phyloP scores from a whole-genome alignment of 1,140 invertebrate genomes.

The Brachionus asplanchnoidis region DNA sequence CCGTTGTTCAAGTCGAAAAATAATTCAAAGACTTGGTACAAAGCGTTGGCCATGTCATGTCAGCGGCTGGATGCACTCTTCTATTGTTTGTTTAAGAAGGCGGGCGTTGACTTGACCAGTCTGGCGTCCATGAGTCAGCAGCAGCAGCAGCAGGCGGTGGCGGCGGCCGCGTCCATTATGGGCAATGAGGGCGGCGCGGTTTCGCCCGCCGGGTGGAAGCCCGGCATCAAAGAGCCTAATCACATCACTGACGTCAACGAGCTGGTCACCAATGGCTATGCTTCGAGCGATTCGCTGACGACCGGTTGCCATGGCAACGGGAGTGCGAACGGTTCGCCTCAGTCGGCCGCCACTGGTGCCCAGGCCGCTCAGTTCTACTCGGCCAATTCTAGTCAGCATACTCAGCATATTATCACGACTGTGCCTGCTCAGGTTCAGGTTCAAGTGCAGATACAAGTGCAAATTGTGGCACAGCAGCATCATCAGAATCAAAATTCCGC shows the following conservation, averaged over 20 bases:
- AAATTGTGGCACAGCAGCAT: background rate
- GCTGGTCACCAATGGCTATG: background rate
- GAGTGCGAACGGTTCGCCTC: no score
- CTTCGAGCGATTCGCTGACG: background rate
- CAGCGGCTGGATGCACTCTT: slow-evolving; percentile 15
- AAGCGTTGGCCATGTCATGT: slow-evolving; percentile 37
- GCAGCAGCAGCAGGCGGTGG: slow-evolving; percentile 39
- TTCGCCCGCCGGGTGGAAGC: slow-evolving; percentile 8
- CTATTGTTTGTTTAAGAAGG: slow-evolving; percentile 41
- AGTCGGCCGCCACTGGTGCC: background rate
- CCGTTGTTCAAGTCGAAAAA: slow-evolving; percentile 34
- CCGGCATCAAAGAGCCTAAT: slow-evolving; percentile 12
- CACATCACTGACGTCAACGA: slow-evolving; percentile 37
- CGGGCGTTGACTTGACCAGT: slow-evolving; percentile 38
- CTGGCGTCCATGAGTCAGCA: slow-evolving; percentile 17
- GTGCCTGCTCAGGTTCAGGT: slow-evolving; percentile 39
- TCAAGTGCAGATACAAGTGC: slow-evolving; percentile 39
- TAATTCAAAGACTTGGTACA: slow-evolving; percentile 30
- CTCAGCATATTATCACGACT: slow-evolving; percentile 31
- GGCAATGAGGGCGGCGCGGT: background rate
- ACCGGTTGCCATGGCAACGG: background rate
- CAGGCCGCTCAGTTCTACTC: background rate
- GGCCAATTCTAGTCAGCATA: background rate
- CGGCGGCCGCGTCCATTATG: slow-evolving; percentile 21
- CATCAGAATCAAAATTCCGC: slow-evolving; percentile 32